Evolutionary conservation across 1,140 invertebrate genomes (phyloP), one percentile per base, ranked within the genome.

Genomic region (Hylaeus volcanicus): DNA sequence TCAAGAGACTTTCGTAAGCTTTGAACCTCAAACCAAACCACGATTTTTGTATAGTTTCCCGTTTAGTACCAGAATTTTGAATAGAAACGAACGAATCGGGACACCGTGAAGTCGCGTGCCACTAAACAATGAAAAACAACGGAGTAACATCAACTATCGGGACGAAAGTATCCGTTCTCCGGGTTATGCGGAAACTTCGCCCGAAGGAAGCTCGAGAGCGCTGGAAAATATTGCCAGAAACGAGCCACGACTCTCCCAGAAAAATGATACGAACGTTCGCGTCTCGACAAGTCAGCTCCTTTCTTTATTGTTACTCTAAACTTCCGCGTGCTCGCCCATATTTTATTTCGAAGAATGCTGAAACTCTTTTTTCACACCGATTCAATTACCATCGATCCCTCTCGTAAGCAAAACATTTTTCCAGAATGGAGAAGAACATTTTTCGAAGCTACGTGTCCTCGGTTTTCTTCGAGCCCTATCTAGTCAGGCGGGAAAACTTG

Each of bases 191-290:
- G n/a, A 53, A 75, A 65, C 61, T 65, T 75, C 14, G 61, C 41
- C n/a, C 12, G 61, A 48, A 26, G 73, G 39, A 12, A 75, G 73
- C 61, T 65, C 48, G 6, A 43, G 53, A 74, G 48, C 55, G 63
- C 73, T 55, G 48, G 3, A 14, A 74, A 51, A 65, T 39, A 41
- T 74, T 63, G 53, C 60, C 64, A 8, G 64, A 66, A 66, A 66
- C 64, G 64, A 14, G 15, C 15, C n/a, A n/a, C n/a, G 15, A n/a
- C 6, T 14, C 15, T 26, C 26, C 48, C 45, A 9, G 37, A 43
- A 41, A 74, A 74, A 65, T 65, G 26, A 55, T 53, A 73, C n/a
- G 41, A 5, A 65, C 61, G 15, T 37, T 12, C 39, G 39, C 65
- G n/a, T 51, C 65, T 51, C 9, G 64, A 66, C 64, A 43, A 48